A percentile compares a stretch with the other conserved stretches of the same genome.
These are phyloP conservation scores for Pseudomugil tenellus DNA, from an alignment of 2,797 vertebrate species.

Conservation along the genomic window DNA sequence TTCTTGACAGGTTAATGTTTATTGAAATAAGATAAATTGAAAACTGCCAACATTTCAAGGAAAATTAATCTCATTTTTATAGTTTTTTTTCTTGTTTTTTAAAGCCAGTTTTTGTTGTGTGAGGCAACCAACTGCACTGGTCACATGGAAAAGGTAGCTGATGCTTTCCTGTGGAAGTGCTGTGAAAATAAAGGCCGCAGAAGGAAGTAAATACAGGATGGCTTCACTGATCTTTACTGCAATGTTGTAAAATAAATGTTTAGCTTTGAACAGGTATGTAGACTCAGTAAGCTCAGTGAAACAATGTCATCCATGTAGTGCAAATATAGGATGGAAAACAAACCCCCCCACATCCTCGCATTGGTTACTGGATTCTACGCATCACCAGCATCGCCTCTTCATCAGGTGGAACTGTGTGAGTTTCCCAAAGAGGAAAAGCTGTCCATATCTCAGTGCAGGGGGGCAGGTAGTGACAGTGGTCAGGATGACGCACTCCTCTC, in stretches of 20 bases:
- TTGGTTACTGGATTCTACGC: too few species aligned
- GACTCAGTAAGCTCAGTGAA: background rate
- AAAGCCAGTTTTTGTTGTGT: too few species aligned
- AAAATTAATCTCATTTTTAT: too few species aligned
- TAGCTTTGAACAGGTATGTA: background rate
- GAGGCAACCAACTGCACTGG: background rate
- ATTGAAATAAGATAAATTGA: too few species aligned
- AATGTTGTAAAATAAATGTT: background rate
- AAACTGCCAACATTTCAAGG: too few species aligned
- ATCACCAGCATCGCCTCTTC: too few species aligned
- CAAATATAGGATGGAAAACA: background rate
- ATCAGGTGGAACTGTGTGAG: background rate
- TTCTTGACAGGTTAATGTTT: too few species aligned
- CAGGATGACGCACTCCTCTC: background rate
- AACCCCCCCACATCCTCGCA: background rate
- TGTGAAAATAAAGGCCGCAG: conserved; percentile 4
- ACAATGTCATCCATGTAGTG: background rate
- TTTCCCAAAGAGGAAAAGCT: background rate
- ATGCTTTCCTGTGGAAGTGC: conserved; percentile 14
- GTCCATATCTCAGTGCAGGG: background rate
- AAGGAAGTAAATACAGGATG: background rate
- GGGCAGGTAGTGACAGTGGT: background rate
- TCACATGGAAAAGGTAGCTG: background rate
- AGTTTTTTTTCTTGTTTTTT: too few species aligned
- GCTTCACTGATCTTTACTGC: background rate